Evolutionary conservation across 2,113 vertebrate genomes (phyloP).

Genomic region (Monopterus albus): DNA sequence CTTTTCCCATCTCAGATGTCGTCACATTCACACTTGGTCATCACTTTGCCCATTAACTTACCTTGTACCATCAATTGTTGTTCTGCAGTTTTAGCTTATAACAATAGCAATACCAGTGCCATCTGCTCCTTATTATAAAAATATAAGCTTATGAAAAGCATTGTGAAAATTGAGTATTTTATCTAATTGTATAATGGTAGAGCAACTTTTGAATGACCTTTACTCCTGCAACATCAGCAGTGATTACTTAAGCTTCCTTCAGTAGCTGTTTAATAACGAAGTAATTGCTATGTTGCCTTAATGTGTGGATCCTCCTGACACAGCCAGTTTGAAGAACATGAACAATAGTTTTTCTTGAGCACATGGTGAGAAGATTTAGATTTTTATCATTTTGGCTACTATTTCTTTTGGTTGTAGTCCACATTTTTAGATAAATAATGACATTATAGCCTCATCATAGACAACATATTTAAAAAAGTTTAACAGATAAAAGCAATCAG

Average conservation of each 20-base stretch:
- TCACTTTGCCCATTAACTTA: neutral
- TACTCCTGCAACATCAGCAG: neutral
- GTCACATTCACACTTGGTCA: constrained; percentile 6
- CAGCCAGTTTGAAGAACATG: neutral
- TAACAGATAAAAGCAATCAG: neutral
- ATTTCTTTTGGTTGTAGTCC: neutral
- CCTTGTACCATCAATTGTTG: neutral
- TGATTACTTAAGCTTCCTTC: neutral
- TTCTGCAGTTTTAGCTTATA: neutral
- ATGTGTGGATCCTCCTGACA: neutral
- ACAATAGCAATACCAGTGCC: constrained; percentile 5
- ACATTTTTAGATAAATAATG: neutral
- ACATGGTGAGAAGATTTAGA: neutral
- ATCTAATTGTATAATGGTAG: neutral
- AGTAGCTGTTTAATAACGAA: neutral
- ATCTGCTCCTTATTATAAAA: neutral
- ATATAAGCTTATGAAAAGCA: neutral
- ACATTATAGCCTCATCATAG: neutral
- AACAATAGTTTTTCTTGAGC: neutral
- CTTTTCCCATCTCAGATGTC: constrained; percentile 6
- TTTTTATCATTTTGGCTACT: neutral
- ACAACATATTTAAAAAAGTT: neutral
- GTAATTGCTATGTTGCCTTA: neutral
- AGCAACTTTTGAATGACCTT: neutral
- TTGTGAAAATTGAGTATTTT: neutral